Base-by-base conservation (phyloP, 2,113 vertebrate genomes). In the Erinaceus europaeus region DNA sequence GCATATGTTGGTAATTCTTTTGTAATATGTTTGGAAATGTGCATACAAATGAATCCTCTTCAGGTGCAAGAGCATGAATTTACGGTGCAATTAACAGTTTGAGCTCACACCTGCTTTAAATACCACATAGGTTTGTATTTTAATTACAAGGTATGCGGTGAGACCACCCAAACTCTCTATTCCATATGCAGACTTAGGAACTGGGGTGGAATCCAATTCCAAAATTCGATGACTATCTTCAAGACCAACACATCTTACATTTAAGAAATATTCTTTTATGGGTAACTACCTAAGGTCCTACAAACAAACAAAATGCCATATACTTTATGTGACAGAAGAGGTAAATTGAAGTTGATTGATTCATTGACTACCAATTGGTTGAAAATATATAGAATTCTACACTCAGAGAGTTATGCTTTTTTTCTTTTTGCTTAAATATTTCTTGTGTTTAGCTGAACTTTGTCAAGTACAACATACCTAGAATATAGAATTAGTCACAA, bases 71-170 rank as follows among this genome's bases (percentile, higher is more conserved):
- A 91, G 74, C 40, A 81, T 84, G 90, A 93, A 96, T 93, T 92
- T 95, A 96, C 86, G 53, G 90, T 84, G 84, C 71, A 95, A 93
- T 93, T 96, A 95, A 93, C 93, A 94, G 77, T 96, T 89, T 93
- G 92, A 86, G 93, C 82, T 96, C 89, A 94, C 94, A 94, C 93
- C 94, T 96, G 95, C 89, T 91, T 93, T 93, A 93, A 92, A 94
- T 91, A 90, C 89, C 89, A 90, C 69, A 42, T 62, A 84, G 77
- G 67, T 78, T 90, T 91, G 89, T 93, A 78, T 93, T 93, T 92
- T 95, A 94, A 96, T 94, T 95, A 95, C 81, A 90, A 86, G 68
- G 23, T 94, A 91, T 48, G 50, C 69, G 42, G 55, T 44, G 84
- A 95, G 89, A 90, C 71, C 92, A 86, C 84, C 80, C 61, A 86